Percentiles rank a stretch among this genome's conserved stretches.
These are phyloP conservation scores for Nesidiocoris tenuis DNA, from an alignment of 2,888 invertebrate genomes.

Conservation along the genomic window DNA sequence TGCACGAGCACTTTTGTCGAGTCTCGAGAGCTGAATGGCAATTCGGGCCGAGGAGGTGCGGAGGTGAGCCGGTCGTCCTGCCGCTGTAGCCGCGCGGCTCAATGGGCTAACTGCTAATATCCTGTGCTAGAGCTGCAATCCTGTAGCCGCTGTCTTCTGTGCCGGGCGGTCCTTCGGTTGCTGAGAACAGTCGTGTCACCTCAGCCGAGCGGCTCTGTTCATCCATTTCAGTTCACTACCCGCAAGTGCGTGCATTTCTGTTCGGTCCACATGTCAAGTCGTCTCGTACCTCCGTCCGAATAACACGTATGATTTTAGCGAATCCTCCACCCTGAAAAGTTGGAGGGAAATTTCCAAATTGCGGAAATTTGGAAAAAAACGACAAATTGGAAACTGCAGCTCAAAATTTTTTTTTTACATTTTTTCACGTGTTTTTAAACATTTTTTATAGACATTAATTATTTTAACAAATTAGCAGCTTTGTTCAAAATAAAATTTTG, in stretches of 20 bases:
- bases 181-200: not conserved
- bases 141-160: slow-evolving; percentile 41
- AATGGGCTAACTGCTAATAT: slow-evolving; percentile 49
- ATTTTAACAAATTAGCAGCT: too few species aligned
- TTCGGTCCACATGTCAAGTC: not conserved
- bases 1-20: not conserved
- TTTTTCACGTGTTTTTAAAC: too few species aligned
- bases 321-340: too few species aligned
- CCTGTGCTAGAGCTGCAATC: slow-evolving; percentile 45
- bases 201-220: not conserved
- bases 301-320: not conserved
- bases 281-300: not conserved
- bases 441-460: too few species aligned
- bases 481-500: too few species aligned
- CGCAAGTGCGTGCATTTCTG: not conserved
- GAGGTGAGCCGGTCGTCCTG: too few species aligned
- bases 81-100: slow-evolving; percentile 27
- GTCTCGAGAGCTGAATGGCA: slow-evolving; percentile 42
- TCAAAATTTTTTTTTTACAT: too few species aligned
- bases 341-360: too few species aligned
- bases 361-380: too few species aligned
- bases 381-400: too few species aligned
- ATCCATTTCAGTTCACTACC: not conserved
- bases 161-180: not conserved
- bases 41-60: slow-evolving; percentile 2